A percentile compares a stretch with the other conserved stretches of the same genome.
phyloP scores from a whole-genome alignment of 2,797 vertebrate species.

The Falco concolor region DNA sequence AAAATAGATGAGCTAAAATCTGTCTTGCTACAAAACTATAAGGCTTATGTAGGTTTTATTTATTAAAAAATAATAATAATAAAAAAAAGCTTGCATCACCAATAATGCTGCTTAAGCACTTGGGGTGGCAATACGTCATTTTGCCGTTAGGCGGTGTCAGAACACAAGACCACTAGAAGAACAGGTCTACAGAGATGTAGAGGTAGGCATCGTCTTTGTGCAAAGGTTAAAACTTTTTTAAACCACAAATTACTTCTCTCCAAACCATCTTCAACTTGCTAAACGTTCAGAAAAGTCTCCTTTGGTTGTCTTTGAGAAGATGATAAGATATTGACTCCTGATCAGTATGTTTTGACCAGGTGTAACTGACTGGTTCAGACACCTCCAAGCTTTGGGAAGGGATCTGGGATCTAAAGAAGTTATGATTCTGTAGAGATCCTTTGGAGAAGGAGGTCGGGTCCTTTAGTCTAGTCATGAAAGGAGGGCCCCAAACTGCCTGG shows the following conservation, averaged over 20 bases:
- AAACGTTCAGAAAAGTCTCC: background rate
- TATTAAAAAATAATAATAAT: background rate
- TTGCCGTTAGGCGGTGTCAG: background rate
- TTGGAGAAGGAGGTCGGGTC: background rate
- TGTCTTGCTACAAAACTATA: conserved; percentile 2
- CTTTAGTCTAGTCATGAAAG: background rate
- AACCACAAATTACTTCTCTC: background rate
- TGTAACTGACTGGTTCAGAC: background rate
- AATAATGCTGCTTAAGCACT: background rate
- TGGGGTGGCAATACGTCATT: background rate
- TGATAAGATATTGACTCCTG: background rate
- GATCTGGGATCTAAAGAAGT: background rate
- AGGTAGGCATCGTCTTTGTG: background rate
- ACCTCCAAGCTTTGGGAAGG: background rate
- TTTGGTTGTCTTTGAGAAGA: background rate
- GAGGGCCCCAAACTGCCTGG: background rate
- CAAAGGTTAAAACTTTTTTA: background rate
- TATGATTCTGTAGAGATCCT: background rate
- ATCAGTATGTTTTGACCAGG: background rate
- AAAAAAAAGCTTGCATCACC: background rate
- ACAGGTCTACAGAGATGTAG: background rate
- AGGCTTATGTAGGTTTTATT: background rate
- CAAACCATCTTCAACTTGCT: background rate
- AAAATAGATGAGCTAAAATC: conserved; percentile 16
- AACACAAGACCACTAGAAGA: background rate